Conservation (phyloP, 2,797 vertebrate species). For the Gorsachius magnificus region DNA sequence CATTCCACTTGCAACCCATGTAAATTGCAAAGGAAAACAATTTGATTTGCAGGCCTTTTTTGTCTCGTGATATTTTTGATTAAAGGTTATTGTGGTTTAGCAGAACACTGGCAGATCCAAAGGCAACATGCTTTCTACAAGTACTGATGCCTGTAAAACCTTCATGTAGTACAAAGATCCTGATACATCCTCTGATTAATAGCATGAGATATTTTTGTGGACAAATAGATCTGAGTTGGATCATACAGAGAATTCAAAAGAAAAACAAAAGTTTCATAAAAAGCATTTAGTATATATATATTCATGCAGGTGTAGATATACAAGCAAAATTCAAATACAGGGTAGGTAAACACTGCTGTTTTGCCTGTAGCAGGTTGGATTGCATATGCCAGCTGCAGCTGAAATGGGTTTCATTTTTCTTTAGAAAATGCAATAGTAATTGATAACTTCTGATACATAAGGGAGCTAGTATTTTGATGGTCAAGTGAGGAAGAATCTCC, state of each 20-base stretch:
- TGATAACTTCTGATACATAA: neutral
- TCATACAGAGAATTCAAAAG: constrained; percentile 18
- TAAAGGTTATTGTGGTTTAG: neutral
- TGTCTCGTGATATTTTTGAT: neutral
- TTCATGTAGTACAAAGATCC: neutral
- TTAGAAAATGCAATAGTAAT: neutral
- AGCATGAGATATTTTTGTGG: neutral
- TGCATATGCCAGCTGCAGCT: neutral
- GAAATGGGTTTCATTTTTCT: neutral
- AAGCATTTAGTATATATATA: neutral
- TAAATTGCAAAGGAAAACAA: neutral
- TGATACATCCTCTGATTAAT: neutral
- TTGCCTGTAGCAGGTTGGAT: constrained; percentile 16
- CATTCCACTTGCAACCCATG: neutral
- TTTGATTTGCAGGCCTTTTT: neutral
- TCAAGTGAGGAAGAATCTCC: neutral
- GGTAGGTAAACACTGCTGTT: neutral
- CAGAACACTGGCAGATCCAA: neutral
- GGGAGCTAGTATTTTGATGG: neutral
- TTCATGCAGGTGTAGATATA: neutral
- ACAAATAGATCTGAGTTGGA: neutral
- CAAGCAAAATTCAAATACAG: neutral
- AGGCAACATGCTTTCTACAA: neutral
- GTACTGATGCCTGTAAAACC: neutral
- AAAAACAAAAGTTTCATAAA: constrained; percentile 24